These are phyloP conservation scores for Drosophila littoralis DNA, from an alignment of 1,140 invertebrate genomes.

Conservation along the genomic window DNA sequence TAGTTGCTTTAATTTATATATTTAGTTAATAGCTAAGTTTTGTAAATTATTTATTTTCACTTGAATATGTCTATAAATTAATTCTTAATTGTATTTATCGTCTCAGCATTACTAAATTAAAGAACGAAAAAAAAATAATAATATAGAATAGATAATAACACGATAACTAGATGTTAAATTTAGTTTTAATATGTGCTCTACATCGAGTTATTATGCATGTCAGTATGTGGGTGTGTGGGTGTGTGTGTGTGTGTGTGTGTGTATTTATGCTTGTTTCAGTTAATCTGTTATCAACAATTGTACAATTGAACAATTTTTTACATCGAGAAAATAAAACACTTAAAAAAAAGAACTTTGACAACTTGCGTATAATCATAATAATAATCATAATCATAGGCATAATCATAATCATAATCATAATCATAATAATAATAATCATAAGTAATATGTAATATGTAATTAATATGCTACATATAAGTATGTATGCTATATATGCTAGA, in stretches of 20 bases:
- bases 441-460: conserved; percentile 41
- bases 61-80: conserved; percentile 79
- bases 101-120: conserved; percentile 74
- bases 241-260: conserved; percentile 24
- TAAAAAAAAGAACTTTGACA: conserved; percentile 44
- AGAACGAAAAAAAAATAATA: conserved; percentile 61
- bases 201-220: conserved; percentile 53
- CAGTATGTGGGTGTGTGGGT: conserved; percentile 7
- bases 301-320: conserved; percentile 70
- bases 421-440: conserved; percentile 35
- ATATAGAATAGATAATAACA: conserved; percentile 52
- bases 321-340: conserved; percentile 62
- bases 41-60: conserved; percentile 80
- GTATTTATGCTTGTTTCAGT: conserved; percentile 31
- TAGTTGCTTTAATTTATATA: conserved; percentile 67
- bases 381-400: conserved; percentile 45
- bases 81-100: conserved; percentile 72
- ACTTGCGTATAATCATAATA: conserved; percentile 44
- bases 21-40: conserved; percentile 71
- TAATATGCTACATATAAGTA: conserved; percentile 44
- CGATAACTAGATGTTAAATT: conserved; percentile 56
- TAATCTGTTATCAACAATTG: conserved; percentile 68
- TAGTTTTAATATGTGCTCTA: conserved; percentile 55
- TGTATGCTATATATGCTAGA: conserved; percentile 37
- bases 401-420: conserved; percentile 47